These are phyloP conservation scores for Trilocha varians DNA, from an alignment of 2,888 invertebrate species.

Conservation along the genomic window DNA sequence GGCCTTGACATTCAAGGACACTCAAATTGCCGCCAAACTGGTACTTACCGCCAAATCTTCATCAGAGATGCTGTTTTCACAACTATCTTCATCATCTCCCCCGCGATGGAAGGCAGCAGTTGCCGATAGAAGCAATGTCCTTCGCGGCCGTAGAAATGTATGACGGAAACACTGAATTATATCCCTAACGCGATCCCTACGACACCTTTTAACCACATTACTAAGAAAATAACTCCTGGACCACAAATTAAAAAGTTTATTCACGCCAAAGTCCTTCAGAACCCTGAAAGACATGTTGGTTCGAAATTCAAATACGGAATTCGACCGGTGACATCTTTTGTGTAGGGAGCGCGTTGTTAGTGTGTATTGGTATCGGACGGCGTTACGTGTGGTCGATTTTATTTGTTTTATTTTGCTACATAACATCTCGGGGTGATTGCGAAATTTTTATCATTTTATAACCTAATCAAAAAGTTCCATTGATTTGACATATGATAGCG, in stretches of 20 bases:
- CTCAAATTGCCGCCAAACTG: background rate
- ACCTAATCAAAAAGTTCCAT: constrained; percentile 28
- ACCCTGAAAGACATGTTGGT: constrained; percentile 41
- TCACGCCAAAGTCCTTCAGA: constrained; percentile 43
- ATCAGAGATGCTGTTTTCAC: constrained; percentile 45
- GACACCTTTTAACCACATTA: constrained; percentile 46
- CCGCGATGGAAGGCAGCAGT: constrained; percentile 49
- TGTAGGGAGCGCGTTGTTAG: constrained; percentile 23
- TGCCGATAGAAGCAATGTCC: constrained; percentile 48
- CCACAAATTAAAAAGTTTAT: constrained; percentile 50
- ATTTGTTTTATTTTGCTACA: constrained; percentile 28
- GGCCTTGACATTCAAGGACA: no score
- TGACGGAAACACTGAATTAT: constrained; percentile 50
- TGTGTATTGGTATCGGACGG: constrained; percentile 24
- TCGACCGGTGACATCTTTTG: constrained; percentile 30
- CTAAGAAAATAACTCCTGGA: constrained; percentile 39
- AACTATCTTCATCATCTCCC: constrained; percentile 25
- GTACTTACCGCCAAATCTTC: constrained; percentile 47
- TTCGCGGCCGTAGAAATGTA: constrained; percentile 41
- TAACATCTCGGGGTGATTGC: constrained; percentile 46
- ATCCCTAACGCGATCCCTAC: constrained; percentile 49
- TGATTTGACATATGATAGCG: constrained; percentile 11
- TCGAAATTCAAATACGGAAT: constrained; percentile 16
- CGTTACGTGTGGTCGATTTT: constrained; percentile 26
- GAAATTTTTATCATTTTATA: constrained; percentile 31